A percentile compares a stretch with the other conserved stretches of the same genome.
Conservation (phyloP, 2,888 invertebrate species). For the Drosophila monieri region DNA sequence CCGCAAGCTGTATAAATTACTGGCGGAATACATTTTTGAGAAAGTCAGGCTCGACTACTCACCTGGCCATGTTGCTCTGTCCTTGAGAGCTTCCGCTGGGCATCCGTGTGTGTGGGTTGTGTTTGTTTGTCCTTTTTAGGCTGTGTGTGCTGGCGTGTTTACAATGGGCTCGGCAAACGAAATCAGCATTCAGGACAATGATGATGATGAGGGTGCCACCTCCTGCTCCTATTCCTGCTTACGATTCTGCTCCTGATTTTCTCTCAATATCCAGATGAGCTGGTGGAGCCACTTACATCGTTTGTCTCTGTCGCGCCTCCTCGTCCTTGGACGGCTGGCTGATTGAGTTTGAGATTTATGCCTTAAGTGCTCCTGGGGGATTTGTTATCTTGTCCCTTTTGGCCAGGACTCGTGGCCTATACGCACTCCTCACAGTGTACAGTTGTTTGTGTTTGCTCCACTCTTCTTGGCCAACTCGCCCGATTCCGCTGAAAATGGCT, state of each 20-base stretch:
- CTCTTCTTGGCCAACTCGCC: conserved; percentile 14
- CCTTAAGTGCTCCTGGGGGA: conserved; percentile 73
- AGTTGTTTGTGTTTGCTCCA: conserved; percentile 11
- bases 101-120: conserved; percentile 34
- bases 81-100: conserved; percentile 23
- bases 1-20: conserved; percentile 31
- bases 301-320: conserved; percentile 54
- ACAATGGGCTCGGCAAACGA: conserved; percentile 55
- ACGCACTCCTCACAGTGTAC: conserved; percentile 10
- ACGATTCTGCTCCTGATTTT: conserved; percentile 10
- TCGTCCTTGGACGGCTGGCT: conserved; percentile 49
- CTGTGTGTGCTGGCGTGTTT: conserved; percentile 49
- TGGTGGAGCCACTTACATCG: conserved; percentile 54
- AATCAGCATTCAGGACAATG: conserved; percentile 56
- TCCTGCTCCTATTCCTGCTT: conserved; percentile 29
- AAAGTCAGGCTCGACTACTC: conserved; percentile 36
- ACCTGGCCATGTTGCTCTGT: conserved; percentile 46
- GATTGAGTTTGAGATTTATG: conserved; percentile 77
- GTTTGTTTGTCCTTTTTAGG: conserved; percentile 33
- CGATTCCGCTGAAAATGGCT: conserved; percentile 34
- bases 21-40: conserved; percentile 26
- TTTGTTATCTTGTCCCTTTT: conserved; percentile 48
- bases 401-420: conserved; percentile 43
- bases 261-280: conserved; percentile 38
- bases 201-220: conserved; percentile 28